These are phyloP conservation scores for Mesodorylaimus sp. DNA, from an alignment of 2,888 invertebrate species.

Conservation along the genomic window DNA sequence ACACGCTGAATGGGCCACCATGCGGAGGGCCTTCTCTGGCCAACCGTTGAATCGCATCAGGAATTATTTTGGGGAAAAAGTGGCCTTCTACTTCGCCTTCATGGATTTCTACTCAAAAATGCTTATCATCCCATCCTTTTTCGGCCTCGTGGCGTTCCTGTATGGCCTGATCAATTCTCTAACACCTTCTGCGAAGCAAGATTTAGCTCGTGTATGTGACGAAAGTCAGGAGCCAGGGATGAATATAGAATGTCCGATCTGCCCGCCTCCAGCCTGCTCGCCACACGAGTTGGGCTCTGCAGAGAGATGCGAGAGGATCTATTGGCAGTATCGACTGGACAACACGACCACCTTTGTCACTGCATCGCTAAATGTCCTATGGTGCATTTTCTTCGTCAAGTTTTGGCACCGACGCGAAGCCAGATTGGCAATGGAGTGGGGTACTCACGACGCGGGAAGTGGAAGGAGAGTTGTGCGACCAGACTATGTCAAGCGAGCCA, in stretches of 20 bases:
- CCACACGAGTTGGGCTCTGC: too few relatives aligned
- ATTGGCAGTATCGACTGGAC: background rate
- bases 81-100: conserved; percentile 12
- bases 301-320: background rate
- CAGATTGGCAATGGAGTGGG: too few relatives aligned
- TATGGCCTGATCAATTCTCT: background rate
- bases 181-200: too few relatives aligned
- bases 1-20: background rate
- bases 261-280: background rate
- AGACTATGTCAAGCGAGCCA: background rate
- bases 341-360: background rate
- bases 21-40: background rate
- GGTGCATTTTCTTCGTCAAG: too few relatives aligned
- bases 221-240: background rate
- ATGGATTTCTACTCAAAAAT: conserved; percentile 5
- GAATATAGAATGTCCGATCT: background rate
- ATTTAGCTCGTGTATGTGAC: too few relatives aligned
- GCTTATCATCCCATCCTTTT: background rate
- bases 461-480: background rate
- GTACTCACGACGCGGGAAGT: too few relatives aligned
- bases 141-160: background rate
- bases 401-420: too few relatives aligned
- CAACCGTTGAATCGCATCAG: background rate
- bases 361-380: background rate
- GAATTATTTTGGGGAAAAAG: conserved; percentile 3